Base-by-base conservation (phyloP, 2,888 invertebrate genomes). In the Eutolmus rufibarbis region DNA sequence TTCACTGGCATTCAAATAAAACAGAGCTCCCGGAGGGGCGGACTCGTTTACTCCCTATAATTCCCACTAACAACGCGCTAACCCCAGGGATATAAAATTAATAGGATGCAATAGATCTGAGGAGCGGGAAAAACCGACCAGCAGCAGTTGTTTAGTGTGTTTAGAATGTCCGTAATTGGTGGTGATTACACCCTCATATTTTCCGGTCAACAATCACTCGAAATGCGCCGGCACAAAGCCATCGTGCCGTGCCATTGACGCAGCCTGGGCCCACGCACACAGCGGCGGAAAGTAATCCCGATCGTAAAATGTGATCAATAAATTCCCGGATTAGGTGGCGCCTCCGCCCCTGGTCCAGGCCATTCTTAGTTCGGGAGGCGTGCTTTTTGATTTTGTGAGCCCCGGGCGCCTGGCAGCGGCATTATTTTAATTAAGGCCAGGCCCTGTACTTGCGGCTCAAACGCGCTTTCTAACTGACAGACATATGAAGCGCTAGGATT, bases 401-500 rank as follows among this genome's bases (percentile, higher is more conserved):
- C 23, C 46, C 40, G 23, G 23, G 43, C 2, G 43, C 2, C 8
- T 14, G 78, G 2, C 34, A 40, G 37, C 23, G 66, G 12, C 66
- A 23, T 66, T 66, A 76, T 76, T 76, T 76, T 76, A 76, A 37
- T 76, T 76, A 76, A 34, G 76, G 34, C 37, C 28, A 37, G 34
- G 66, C 23, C 12, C 23, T 28, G 14, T 28, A 66, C 76, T 76
- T 40, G 76, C 8, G 40, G 34, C 19, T 14, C n/a, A n/a, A 37
- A 34, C 76, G 19, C 34, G 40, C 37, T 5, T 76, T 37, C 28
- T 14, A 74, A 23, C 76, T n/a, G 40, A 28, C 8, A 31, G 56
- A 34, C 56, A 81, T 51, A 81, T 81, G 51, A 56, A 28, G 81
- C 81, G 28, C 51, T 28, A 43, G 93, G 93, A 93, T 93, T 93